These are phyloP conservation scores for Enteromius afrohamiltoni DNA, from an alignment of 2,797 vertebrate genomes.

Conservation along the genomic window DNA sequence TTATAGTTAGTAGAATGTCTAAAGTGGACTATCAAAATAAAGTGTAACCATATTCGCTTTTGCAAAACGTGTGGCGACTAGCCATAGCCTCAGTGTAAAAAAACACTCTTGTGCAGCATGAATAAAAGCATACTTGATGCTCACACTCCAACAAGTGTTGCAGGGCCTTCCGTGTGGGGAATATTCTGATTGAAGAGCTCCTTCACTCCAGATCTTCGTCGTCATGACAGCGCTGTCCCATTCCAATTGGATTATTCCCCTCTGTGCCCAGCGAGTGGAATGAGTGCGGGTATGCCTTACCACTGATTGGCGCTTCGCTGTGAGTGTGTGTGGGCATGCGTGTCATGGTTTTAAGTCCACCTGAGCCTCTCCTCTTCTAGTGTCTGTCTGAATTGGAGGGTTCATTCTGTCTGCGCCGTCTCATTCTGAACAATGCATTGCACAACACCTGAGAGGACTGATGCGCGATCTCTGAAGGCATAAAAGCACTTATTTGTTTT, in stretches of 20 bases:
- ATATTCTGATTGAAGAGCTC: slow-evolving; percentile 42
- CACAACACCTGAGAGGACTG: slow-evolving; percentile 41
- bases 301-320: slow-evolving; percentile 15
- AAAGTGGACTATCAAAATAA: too few species aligned
- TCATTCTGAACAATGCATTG: slow-evolving; percentile 20
- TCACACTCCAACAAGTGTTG: slow-evolving; percentile 38
- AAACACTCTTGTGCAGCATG: not conserved
- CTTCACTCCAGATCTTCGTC: slow-evolving; percentile 45
- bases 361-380: slow-evolving; percentile 31
- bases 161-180: slow-evolving; percentile 7
- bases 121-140: slow-evolving; percentile 27
- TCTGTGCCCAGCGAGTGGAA: slow-evolving; percentile 56
- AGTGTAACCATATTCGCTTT: not conserved
- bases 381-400: slow-evolving; percentile 30
- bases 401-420: not conserved
- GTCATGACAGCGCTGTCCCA: slow-evolving; percentile 55
- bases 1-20: too few species aligned
- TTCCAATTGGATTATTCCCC: slow-evolving; percentile 60
- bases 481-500: slow-evolving; percentile 43
- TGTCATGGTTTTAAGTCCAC: slow-evolving; percentile 35
- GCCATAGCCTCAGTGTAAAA: not conserved
- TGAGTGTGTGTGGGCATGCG: slow-evolving; percentile 17
- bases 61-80: not conserved
- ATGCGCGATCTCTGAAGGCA: slow-evolving; percentile 37
- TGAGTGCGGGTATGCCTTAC: slow-evolving; percentile 41